Evolutionary conservation across 1,140 invertebrate genomes (phyloP).

Genomic region (Rhagoletis zephyria): DNA sequence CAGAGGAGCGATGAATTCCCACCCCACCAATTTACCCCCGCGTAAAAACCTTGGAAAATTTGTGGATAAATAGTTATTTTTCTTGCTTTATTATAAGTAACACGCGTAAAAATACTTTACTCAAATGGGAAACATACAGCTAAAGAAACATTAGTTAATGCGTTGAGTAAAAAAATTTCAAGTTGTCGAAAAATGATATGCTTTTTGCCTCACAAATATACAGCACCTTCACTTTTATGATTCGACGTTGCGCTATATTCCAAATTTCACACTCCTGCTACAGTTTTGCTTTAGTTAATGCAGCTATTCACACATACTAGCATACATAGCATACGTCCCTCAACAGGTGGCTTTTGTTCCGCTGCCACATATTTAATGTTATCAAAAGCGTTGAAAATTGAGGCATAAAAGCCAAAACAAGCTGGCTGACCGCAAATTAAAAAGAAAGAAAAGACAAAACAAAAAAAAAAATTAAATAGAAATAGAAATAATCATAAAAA

Average conservation of each 20-base stretch:
- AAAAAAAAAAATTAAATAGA: not conserved
- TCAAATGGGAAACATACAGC: not conserved
- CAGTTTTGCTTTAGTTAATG: not conserved
- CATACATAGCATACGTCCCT: not conserved
- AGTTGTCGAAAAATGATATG: no score
- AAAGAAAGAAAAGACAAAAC: not conserved
- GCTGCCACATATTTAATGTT: not conserved
- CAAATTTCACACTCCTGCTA: not conserved
- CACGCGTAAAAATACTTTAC: no score
- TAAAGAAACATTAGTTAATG: no score
- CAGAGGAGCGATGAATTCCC: no score
- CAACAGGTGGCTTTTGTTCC: not conserved
- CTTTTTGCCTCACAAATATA: no score
- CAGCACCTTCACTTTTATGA: not conserved
- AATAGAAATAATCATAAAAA: not conserved
- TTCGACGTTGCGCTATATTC: not conserved
- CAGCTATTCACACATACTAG: not conserved
- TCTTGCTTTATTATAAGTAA: no score
- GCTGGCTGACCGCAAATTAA: no score
- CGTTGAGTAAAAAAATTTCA: no score
- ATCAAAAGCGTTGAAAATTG: not conserved
- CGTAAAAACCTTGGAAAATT: no score
- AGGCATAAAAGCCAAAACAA: no score
- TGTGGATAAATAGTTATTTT: no score
- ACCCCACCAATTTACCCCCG: no score